Conservation (phyloP, 2,113 vertebrate species). For the Microtus montanus region DNA sequence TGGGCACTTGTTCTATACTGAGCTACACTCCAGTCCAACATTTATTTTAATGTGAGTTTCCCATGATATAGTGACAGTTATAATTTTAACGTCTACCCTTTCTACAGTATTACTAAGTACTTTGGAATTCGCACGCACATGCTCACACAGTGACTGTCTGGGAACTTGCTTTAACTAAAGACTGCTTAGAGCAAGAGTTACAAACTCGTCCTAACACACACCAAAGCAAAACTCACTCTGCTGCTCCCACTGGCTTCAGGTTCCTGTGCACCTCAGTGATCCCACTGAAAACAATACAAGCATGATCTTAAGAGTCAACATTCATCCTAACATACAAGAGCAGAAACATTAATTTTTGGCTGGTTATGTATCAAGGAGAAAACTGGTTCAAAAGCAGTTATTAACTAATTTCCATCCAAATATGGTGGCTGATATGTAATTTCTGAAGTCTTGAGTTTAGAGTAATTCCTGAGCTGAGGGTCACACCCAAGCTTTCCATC, state of each 20-base stretch:
- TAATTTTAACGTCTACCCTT: neutral
- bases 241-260: neutral
- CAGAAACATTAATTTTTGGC: neutral
- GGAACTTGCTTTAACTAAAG: constrained; percentile 26
- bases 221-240: neutral
- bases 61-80: neutral
- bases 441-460: neutral
- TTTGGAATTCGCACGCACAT: neutral
- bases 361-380: neutral
- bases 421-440: neutral
- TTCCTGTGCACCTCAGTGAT: neutral
- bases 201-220: neutral
- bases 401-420: constrained; percentile 21
- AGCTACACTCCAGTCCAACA: neutral
- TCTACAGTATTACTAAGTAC: neutral
- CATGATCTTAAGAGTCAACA: neutral
- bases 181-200: neutral
- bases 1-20: neutral
- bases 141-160: neutral
- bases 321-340: neutral
- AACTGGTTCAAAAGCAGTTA: neutral
- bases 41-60: constrained; percentile 30
- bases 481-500: constrained; percentile 98
- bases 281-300: neutral
- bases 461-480: neutral